Base-by-base conservation (phyloP, 2,888 invertebrate genomes). In the Eumacrocentrus americanus region DNA sequence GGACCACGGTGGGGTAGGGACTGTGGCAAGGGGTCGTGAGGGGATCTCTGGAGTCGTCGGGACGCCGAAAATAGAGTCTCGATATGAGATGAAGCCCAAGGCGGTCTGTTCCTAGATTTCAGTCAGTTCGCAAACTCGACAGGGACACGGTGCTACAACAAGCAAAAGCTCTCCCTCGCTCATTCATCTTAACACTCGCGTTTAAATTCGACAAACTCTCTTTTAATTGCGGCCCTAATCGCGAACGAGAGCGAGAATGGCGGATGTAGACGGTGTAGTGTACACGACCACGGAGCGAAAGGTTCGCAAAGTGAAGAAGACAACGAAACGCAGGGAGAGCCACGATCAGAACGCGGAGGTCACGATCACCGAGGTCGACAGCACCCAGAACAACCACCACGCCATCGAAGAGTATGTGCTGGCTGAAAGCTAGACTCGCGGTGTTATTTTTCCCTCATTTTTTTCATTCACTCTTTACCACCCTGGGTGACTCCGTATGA, bases 241-340 rank as follows among this genome's bases (percentile, higher is more conserved):
- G n/a, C 20, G n/a, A 14, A n/a, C n/a, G n/a, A 37, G 22, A 52
- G 48, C 29, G 38, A 65, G 14, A 83, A 94, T 94, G 94, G 94
- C 92, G 82, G 94, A 94, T 87, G 93, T 94, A 78, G 94, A 94
- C 83, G 90, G 91, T 85, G 90, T 91, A 85, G 90, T 91, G 83
- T 90, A 88, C 82, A 90, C 91, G 80, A 89, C 91, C 80, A 91
- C 92, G 77, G 91, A 88, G 81, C 88, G 89, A 83, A 90, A 93
- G 84, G 89, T 92, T 81, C 92, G 92, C 83, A 94, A 94, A 86
- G 91, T 92, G 84, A 94, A 94, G 87, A 94, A 94, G 85, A 89
- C 91, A 73, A 89, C 90, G 78, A 89, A 91, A 75, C 89, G 91
- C 82, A 88, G 91, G 81, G 90, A 91, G 83, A 88, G 88, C 79